Evolutionary conservation across 64 coral and sea anemone genomes (phyloP).

Genomic region (Actinia equina): DNA sequence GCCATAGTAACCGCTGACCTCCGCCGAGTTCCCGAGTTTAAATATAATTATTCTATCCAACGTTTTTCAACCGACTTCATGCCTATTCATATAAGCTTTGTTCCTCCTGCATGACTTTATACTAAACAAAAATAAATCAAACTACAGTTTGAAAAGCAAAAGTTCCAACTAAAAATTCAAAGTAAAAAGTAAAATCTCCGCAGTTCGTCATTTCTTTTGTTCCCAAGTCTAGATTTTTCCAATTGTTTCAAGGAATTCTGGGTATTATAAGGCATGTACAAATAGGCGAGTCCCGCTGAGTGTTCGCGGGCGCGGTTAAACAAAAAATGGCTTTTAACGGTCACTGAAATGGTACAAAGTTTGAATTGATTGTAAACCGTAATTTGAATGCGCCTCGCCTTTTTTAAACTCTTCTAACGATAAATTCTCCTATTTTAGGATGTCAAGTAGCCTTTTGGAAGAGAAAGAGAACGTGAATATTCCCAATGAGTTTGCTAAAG

Average conservation of each 20-base stretch:
- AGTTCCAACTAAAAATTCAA: too few species aligned
- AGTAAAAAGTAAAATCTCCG: too few species aligned
- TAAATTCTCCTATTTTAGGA: constrained; percentile 19
- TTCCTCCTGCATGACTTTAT: too few species aligned
- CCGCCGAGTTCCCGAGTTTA: too few species aligned
- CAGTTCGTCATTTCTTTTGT: neutral
- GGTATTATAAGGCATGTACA: neutral
- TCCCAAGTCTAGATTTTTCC: neutral
- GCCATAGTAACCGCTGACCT: too few species aligned
- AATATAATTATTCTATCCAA: too few species aligned
- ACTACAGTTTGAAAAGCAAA: too few species aligned
- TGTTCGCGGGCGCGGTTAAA: constrained; percentile 12
- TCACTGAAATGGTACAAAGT: constrained; percentile 35
- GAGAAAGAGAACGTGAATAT: constrained; percentile 10
- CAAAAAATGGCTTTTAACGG: constrained; percentile 20
- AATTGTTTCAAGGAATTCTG: neutral
- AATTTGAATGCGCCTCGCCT: constrained; percentile 22
- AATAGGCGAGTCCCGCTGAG: neutral
- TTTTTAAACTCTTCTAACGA: neutral
- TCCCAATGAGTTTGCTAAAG: constrained; percentile 15
- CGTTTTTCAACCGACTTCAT: too few species aligned
- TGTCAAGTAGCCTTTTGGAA: constrained; percentile 13
- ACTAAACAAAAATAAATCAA: too few species aligned
- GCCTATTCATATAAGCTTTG: too few species aligned
- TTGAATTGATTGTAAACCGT: constrained; percentile 23